phyloP scores from a whole-genome alignment of 2,113 vertebrate genomes.

The Oophaga pumilio region DNA sequence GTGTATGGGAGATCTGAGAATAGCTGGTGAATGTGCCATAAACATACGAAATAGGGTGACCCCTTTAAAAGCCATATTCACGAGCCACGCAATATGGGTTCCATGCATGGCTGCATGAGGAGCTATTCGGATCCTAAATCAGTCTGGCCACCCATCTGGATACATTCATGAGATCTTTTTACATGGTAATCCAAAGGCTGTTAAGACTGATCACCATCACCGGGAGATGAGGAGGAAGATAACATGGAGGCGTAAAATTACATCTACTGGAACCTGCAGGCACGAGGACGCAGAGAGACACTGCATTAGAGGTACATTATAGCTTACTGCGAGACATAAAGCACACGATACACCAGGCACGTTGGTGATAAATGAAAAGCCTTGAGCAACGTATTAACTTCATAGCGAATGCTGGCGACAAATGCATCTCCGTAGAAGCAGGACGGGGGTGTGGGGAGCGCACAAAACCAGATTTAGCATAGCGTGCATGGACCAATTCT shows the following conservation, averaged over 20 bases:
- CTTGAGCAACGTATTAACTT: constrained; percentile 14
- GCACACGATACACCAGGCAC: neutral
- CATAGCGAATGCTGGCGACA: neutral
- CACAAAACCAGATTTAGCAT: neutral
- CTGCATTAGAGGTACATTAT: neutral
- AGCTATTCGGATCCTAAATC: no score
- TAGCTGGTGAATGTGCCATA: no score
- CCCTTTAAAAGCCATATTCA: no score
- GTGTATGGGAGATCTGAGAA: no score
- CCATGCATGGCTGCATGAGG: no score
- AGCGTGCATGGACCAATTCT: neutral
- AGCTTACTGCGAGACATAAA: neutral
- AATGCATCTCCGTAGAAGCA: neutral
- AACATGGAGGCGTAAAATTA: neutral
- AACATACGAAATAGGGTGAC: no score
- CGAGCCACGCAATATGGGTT: no score
- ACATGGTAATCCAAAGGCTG: no score
- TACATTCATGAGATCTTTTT: no score
- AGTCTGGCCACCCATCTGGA: no score
- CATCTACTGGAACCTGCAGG: constrained; percentile 22
- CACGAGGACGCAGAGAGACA: neutral
- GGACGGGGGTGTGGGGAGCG: neutral
- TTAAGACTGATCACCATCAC: no score
- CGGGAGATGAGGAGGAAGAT: neutral
- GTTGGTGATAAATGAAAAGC: constrained; percentile 10